Percentiles rank a stretch among this genome's conserved stretches.
Conservation (phyloP, 2,113 vertebrate genomes). For the Gobius niger region DNA sequence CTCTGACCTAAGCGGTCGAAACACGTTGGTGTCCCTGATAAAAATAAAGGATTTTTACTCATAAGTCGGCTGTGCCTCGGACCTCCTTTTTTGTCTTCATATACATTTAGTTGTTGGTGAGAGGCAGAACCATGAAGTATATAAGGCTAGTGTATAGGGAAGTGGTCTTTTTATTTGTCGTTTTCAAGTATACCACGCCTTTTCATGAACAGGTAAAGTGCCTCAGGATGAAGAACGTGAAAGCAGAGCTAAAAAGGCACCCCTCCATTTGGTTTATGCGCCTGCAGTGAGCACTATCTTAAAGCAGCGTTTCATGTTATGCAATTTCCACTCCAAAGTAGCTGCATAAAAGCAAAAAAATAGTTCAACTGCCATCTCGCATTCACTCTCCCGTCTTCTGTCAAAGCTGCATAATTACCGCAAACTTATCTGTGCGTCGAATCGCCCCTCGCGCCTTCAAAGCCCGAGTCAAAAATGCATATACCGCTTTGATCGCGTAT, state of each 20-base stretch:
- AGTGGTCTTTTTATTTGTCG: background rate
- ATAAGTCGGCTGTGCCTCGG: too few species aligned
- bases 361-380: conserved; percentile 8
- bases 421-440: conserved; percentile 51
- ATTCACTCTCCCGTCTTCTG: conserved; percentile 37
- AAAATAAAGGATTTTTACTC: too few species aligned
- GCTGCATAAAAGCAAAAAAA: background rate
- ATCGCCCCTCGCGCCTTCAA: conserved; percentile 42
- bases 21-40: too few species aligned
- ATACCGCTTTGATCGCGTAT: conserved; percentile 68
- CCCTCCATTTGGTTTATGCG: background rate
- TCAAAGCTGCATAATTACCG: conserved; percentile 47
- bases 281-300: background rate
- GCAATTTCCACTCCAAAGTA: background rate
- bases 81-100: too few species aligned
- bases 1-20: too few species aligned
- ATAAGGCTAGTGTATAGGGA: too few species aligned
- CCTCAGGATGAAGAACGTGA: background rate
- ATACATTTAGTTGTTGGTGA: too few species aligned
- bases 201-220: background rate
- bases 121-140: too few species aligned
- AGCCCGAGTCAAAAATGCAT: conserved; percentile 52
- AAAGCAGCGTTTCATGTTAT: background rate
- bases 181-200: too few species aligned
- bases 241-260: background rate